phyloP scores from a whole-genome alignment of 2,113 vertebrate genomes.

The Microtus richardsoni region DNA sequence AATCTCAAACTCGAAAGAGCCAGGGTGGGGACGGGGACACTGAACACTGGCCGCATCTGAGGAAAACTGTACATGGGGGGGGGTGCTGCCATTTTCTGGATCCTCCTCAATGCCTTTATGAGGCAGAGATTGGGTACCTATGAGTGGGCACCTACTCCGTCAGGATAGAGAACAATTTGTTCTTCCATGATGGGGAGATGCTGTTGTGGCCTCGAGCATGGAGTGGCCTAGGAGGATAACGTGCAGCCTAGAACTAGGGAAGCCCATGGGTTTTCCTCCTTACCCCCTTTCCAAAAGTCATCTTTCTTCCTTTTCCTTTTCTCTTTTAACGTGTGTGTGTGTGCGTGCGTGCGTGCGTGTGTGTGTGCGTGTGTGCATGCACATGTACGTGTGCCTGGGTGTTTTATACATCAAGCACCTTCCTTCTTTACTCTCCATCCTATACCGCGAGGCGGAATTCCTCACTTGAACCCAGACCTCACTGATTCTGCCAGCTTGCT shows the following conservation, averaged over 20 bases:
- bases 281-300: neutral
- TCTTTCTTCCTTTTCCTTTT: neutral
- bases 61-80: neutral
- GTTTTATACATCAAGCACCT: no score
- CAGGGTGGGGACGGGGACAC: neutral
- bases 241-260: neutral
- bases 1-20: neutral
- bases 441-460: neutral
- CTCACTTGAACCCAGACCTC: neutral
- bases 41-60: accelerated
- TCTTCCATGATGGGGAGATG: neutral
- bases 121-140: no score
- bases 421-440: neutral
- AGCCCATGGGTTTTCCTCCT: neutral
- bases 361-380: accelerated
- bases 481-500: neutral
- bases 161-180: neutral
- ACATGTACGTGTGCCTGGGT: no score
- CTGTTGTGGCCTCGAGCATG: neutral
- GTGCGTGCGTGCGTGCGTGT: neutral
- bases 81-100: no score
- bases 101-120: neutral
- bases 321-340: neutral
- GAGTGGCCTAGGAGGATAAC: neutral
- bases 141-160: neutral